Base-by-base conservation (phyloP, 2,797 vertebrate genomes). In the Parambassis ranga region DNA sequence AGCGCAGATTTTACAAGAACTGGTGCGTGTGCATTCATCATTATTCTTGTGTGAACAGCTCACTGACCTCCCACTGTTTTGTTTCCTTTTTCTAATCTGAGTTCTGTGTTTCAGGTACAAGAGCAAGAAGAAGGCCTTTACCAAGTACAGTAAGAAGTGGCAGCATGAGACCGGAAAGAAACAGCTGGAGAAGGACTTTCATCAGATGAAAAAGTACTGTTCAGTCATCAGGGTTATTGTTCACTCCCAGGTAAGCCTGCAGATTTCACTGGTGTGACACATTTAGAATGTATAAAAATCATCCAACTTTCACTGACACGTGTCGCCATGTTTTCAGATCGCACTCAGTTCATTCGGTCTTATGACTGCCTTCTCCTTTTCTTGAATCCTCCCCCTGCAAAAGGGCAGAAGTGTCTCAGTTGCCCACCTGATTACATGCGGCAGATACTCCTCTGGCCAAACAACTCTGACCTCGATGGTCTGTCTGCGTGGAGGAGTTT, bases 41-140 rank as follows among this genome's bases (percentile, higher is more conserved):
- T 26, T 10, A 11, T 10, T 49, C 2, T 13, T 19, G 3, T 18
- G 3, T n/a, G 7, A 46, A 22, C 13, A 23, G 16, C 10, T 9
- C 35, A 19, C 8, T 44, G 5, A 20, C 7, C 6, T 9, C 30
- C 28, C 18, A 33, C n/a, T 1, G 2, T 11, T 19, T 20, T 6
- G 10, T 22, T 39, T 52, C n/a, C 42, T 22, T 7, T 7, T 3
- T 33, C 5, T 52, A 5, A 3, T 16, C 7, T 10, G 10, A 9
- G 10, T 5, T 50, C 10, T 65, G 16, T 55, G 26, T 42, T 26
- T 41, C 27, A 98, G 96, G 96, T 92, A 92, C 86, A 98, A 94
- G 91, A 93, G 95, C 90, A 97, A 96, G 90, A 98, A 97, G 89
- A 98, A 97, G 88, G 95, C 96, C 0, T 98, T 98, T 79, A 95